These are phyloP conservation scores for Metridium senile DNA, from an alignment of 92 coral and sea anemone genomes.

Conservation along the genomic window DNA sequence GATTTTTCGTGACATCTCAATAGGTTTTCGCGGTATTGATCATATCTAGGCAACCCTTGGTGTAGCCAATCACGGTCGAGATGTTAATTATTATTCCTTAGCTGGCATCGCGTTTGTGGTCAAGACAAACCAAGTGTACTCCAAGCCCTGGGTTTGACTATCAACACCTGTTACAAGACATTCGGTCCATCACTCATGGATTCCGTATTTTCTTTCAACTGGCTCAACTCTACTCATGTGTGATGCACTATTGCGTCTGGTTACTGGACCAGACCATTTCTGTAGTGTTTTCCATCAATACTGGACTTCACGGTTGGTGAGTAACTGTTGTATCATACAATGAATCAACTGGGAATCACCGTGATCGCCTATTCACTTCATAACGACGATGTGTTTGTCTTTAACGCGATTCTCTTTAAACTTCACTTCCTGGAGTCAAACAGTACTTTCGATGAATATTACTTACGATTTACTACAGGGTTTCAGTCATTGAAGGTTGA, in stretches of 20 bases:
- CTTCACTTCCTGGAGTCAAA: background rate
- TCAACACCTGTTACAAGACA: conserved; percentile 33
- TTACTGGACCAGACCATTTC: conserved; percentile 48
- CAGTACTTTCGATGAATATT: background rate
- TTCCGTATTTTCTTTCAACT: background rate
- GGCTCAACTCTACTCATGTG: conserved; percentile 37
- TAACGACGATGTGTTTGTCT: background rate
- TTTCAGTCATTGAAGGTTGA: background rate
- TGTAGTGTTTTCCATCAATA: conserved; percentile 66
- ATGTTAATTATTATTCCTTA: conserved; percentile 27
- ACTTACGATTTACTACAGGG: background rate
- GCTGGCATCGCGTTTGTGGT: conserved; percentile 41
- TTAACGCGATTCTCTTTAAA: conserved; percentile 1
- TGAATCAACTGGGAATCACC: conserved; percentile 31
- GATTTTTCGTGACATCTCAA: conserved; percentile 17
- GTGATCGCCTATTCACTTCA: background rate
- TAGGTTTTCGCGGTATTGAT: conserved; percentile 30
- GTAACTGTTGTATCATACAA: conserved; percentile 5
- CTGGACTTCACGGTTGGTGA: conserved; percentile 78
- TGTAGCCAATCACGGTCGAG: conserved; percentile 29
- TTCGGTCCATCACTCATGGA: conserved; percentile 24
- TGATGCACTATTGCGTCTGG: conserved; percentile 63
- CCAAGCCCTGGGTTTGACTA: conserved; percentile 30
- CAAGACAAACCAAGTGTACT: conserved; percentile 25
- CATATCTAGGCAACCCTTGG: conserved; percentile 39